phyloP scores from a whole-genome alignment of 2,113 vertebrate genomes.

The Chaetodon trifascialis region DNA sequence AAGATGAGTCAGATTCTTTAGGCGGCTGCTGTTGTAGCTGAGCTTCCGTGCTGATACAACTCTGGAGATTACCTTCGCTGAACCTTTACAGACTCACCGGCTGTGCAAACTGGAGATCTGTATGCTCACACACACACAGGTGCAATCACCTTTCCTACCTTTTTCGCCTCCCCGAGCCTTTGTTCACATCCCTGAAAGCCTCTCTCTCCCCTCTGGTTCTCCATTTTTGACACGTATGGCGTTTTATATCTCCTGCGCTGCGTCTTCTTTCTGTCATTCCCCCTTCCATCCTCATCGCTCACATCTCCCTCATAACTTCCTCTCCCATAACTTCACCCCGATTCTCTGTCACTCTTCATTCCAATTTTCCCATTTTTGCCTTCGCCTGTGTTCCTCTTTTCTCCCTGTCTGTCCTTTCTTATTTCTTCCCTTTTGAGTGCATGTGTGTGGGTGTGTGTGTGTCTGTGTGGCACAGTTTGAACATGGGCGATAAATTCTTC shows the following conservation, averaged over 20 bases:
- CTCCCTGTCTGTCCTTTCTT: conserved; percentile 40
- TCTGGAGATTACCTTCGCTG: conserved; percentile 24
- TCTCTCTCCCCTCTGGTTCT: not conserved
- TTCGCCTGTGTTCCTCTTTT: conserved; percentile 27
- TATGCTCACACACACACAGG: not conserved
- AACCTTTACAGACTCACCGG: not conserved
- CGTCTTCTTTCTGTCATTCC: not conserved
- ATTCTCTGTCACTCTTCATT: conserved; percentile 57
- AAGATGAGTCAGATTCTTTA: conserved; percentile 37
- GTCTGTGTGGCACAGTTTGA: conserved; percentile 2
- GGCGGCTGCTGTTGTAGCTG: conserved; percentile 11
- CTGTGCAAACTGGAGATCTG: not conserved
- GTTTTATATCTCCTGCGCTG: not conserved
- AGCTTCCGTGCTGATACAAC: conserved; percentile 14
- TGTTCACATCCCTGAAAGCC: conserved; percentile 9
- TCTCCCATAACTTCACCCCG: conserved; percentile 42
- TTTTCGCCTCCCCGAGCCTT: not conserved
- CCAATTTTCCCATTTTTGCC: conserved; percentile 27
- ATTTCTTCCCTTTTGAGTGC: not conserved
- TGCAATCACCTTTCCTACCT: not conserved
- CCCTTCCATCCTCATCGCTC: conserved; percentile 11
- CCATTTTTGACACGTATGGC: not conserved
- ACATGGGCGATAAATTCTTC: conserved; percentile 25
- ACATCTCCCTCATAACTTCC: conserved; percentile 30
- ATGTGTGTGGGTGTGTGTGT: conserved; percentile 5